A percentile compares a stretch with the other conserved stretches of the same genome.
These are phyloP conservation scores for Oscheius sp. DNA, from an alignment of 2,888 invertebrate species.

Conservation along the genomic window DNA sequence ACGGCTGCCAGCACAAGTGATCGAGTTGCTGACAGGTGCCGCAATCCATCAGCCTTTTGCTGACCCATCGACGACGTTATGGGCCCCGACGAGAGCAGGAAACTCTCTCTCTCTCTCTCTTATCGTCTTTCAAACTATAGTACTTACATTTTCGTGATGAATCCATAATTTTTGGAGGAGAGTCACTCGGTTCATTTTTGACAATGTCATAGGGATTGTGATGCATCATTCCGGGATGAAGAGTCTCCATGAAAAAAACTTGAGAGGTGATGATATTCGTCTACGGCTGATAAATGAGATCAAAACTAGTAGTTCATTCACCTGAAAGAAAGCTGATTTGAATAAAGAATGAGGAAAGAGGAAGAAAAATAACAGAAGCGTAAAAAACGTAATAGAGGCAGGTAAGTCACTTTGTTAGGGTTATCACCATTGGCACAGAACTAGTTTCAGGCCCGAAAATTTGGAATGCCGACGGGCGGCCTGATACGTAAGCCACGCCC, in stretches of 20 bases:
- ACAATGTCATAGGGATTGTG: slow-evolving; percentile 58
- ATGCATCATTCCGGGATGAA: slow-evolving; percentile 39
- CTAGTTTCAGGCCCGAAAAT: slow-evolving; percentile 29
- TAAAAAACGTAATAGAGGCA: no score
- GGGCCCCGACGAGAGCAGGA: not conserved
- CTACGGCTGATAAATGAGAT: slow-evolving; percentile 5
- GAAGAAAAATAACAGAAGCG: no score
- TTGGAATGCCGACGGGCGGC: slow-evolving; percentile 31
- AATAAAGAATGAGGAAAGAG: not conserved
- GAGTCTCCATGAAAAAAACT: slow-evolving; percentile 1
- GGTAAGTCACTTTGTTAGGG: no score
- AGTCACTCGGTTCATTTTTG: slow-evolving; percentile 46
- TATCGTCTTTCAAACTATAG: not conserved
- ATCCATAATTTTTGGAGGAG: slow-evolving; percentile 40
- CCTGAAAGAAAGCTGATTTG: not conserved
- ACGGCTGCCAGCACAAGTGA: slow-evolving; percentile 2
- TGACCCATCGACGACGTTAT: slow-evolving; percentile 24
- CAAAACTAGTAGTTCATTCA: slow-evolving; percentile 19
- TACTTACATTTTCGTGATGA: slow-evolving; percentile 15
- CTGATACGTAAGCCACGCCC: slow-evolving; percentile 21
- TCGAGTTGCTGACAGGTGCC: slow-evolving; percentile 32
- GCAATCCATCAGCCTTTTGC: slow-evolving; percentile 25
- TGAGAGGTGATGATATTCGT: not conserved
- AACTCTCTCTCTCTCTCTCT: not conserved
- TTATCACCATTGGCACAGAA: slow-evolving; percentile 1